Base-by-base conservation (phyloP, 2,113 vertebrate species). In the Phrynosoma platyrhinos region DNA sequence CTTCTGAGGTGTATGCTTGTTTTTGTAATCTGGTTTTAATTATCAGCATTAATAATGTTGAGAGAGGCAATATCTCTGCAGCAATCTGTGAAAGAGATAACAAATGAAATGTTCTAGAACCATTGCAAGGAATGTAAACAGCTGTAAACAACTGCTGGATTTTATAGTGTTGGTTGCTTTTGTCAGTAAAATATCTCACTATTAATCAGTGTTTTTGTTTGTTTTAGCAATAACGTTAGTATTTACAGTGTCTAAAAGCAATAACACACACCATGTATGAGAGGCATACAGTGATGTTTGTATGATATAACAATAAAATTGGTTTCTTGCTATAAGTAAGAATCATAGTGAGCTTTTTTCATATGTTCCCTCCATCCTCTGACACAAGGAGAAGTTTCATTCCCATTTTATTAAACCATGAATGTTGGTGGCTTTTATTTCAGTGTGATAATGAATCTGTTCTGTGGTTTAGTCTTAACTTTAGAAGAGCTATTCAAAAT, bases 61-160 rank as follows among this genome's bases (percentile, higher is more conserved):
- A 83, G 83, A 75, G 71, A 85, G 9, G 9, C 40, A 85, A 21
- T 2, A 87, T 82, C 12, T 5, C 72, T 8, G 8, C 85, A 32
- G 5, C 82, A 42, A 53, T 30, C 27, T 36, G 42, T 47, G n/a
- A 90, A 75, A 79, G 89, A 82, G 62, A 66, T 23, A 90, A 40
- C 30, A 86, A 64, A 4, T 75, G 52, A 78, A 86, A 86, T 85
- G 47, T 89, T 77, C 64, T 88, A 47, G 30, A 30, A 36, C 75
- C 8, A n/a, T 27, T 88, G 16, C 36, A 84, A 90, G 8, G 14
- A 87, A 74, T 82, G 42, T 68, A 88, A 90, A 72, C 10, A 84
- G 0, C 21, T 82, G 62, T 40, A 83, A 16, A 32, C 1, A 30
- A 53, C 62, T 78, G 42, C 72, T 77, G n/a, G 10, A 55, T 55